Conservation (phyloP, 1,140 invertebrate species). For the Drosophila biarmipes region DNA sequence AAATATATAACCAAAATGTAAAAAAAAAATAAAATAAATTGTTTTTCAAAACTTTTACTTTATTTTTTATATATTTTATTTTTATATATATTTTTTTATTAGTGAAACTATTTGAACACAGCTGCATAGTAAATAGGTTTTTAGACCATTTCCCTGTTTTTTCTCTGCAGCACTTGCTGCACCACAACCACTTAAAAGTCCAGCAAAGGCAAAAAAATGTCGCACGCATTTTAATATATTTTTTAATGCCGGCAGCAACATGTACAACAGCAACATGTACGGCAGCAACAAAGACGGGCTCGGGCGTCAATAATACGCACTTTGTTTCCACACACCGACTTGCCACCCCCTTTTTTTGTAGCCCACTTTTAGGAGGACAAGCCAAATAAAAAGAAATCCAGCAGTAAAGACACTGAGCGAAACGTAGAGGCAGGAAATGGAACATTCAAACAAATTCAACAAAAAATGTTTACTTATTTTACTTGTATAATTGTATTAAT, state of each 20-base stretch:
- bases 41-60: too few relatives aligned
- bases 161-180: constrained; percentile 14
- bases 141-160: background rate
- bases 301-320: constrained; percentile 58
- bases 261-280: constrained; percentile 16
- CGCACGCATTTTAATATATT: constrained; percentile 70
- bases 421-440: background rate
- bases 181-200: background rate
- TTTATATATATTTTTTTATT: too few relatives aligned
- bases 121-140: background rate
- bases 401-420: constrained; percentile 3
- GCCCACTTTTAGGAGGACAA: constrained; percentile 25
- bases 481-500: too few relatives aligned
- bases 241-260: constrained; percentile 25
- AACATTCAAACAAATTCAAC: background rate
- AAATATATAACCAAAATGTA: background rate
- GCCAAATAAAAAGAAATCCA: constrained; percentile 14
- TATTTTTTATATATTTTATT: too few relatives aligned
- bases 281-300: constrained; percentile 5
- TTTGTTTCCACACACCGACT: constrained; percentile 14
- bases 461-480: too few relatives aligned
- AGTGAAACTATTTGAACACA: too few relatives aligned
- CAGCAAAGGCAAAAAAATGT: constrained; percentile 14
- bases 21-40: too few relatives aligned
- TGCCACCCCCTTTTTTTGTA: constrained; percentile 18